Conservation (phyloP, 2,113 vertebrate species). For the Phalacrocorax brasilianus region DNA sequence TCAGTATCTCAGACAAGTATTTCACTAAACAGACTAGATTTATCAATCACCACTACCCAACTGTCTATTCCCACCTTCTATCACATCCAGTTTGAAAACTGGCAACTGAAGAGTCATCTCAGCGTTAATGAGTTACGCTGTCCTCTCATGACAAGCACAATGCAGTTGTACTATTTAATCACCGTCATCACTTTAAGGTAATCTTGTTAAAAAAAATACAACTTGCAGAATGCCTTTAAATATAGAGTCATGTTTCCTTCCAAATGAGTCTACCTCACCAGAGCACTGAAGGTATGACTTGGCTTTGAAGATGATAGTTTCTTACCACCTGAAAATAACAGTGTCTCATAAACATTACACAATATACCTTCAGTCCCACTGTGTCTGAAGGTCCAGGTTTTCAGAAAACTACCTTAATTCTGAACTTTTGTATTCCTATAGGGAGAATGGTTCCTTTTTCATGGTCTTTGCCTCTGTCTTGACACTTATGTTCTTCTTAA, state of each 20-base stretch:
- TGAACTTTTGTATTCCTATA: neutral
- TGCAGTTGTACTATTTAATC: neutral
- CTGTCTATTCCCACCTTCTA: neutral
- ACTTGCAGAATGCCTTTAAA: neutral
- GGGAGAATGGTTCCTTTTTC: neutral
- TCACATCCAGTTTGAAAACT: neutral
- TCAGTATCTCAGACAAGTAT: too few relatives aligned
- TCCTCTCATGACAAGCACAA: neutral
- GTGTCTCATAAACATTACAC: neutral
- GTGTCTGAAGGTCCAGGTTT: neutral
- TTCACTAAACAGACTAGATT: too few relatives aligned
- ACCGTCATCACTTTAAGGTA: neutral
- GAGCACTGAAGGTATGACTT: neutral
- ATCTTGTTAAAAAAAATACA: neutral
- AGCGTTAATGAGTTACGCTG: neutral
- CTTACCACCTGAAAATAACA: neutral
- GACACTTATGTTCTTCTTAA: neutral
- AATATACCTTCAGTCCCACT: neutral
- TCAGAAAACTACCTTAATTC: neutral
- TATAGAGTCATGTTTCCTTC: neutral
- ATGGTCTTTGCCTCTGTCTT: neutral
- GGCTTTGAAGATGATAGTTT: neutral
- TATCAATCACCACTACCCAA: neutral
- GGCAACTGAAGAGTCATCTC: neutral
- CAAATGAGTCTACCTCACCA: neutral